Conservation (phyloP, 2,113 vertebrate genomes). For the Dicaeum eximium region DNA sequence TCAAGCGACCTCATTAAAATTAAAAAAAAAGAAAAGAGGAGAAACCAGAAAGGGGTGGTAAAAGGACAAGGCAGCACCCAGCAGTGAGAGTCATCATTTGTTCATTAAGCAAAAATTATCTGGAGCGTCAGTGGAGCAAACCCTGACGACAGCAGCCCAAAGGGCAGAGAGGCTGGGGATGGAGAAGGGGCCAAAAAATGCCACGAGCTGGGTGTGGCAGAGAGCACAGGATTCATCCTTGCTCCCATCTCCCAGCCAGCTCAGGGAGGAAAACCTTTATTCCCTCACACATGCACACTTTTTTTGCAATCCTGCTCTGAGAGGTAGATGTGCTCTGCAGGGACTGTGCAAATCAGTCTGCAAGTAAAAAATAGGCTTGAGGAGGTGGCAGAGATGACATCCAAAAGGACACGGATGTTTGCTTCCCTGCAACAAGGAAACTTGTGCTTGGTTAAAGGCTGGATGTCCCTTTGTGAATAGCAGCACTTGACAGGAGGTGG, state of each 20-base stretch:
- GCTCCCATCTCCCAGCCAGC: not conserved
- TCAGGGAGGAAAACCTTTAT: not conserved
- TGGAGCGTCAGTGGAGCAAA: accelerated
- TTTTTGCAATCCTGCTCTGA: not conserved
- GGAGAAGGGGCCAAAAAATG: accelerated
- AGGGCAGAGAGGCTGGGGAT: not conserved
- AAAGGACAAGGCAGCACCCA: not conserved
- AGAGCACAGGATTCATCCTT: not conserved
- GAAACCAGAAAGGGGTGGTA: not conserved
- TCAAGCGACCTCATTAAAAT: slow-evolving; percentile 15
- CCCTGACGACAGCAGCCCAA: not conserved
- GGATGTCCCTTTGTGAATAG: not conserved
- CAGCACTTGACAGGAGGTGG: not conserved
- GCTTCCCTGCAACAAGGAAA: not conserved
- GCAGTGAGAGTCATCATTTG: not conserved
- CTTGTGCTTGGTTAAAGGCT: accelerated
- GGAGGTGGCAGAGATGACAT: not conserved
- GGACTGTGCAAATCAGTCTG: not conserved
- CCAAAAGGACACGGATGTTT: not conserved
- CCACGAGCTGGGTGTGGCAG: accelerated
- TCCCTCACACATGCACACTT: accelerated
- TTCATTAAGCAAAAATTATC: not conserved
- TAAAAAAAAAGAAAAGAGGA: not conserved
- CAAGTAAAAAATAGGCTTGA: not conserved
- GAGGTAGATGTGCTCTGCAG: not conserved